Evolutionary conservation across 2,797 vertebrate genomes (phyloP).

Genomic region (Denticeps clupeoides): DNA sequence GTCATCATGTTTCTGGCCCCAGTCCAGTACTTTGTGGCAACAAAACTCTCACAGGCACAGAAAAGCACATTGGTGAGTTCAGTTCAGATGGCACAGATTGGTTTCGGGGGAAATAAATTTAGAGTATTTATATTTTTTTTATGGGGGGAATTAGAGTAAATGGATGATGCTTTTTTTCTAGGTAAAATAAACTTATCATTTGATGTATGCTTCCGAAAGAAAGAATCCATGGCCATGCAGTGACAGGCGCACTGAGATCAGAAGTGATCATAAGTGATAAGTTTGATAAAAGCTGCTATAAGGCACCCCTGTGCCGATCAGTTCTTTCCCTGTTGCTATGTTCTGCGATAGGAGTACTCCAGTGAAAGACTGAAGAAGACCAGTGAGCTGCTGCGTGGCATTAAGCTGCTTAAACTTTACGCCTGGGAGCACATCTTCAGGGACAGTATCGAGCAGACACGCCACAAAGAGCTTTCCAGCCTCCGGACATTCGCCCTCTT

Average conservation of each 20-base stretch:
- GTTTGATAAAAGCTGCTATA: too few relatives aligned
- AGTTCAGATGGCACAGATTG: too few relatives aligned
- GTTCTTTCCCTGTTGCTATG: conserved; percentile 33
- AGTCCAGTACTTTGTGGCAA: conserved; percentile 95
- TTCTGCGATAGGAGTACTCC: conserved; percentile 85
- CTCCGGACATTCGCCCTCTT: conserved; percentile 87
- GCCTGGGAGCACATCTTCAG: conserved; percentile 96
- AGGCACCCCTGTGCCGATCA: too few relatives aligned
- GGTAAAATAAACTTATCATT: too few relatives aligned
- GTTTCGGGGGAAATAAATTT: too few relatives aligned
- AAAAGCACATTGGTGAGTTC: conserved; percentile 83
- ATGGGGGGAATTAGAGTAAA: too few relatives aligned
- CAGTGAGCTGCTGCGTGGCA: conserved; percentile 89
- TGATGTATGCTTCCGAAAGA: too few relatives aligned
- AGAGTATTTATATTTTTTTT: too few relatives aligned
- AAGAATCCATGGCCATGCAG: too few relatives aligned
- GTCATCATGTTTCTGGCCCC: conserved; percentile 90
- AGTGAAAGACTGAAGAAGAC: conserved; percentile 93
- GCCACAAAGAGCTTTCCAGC: conserved; percentile 86
- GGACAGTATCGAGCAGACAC: conserved; percentile 79
- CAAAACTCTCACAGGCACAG: conserved; percentile 90
- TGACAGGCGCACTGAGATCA: too few relatives aligned
- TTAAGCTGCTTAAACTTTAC: conserved; percentile 93
- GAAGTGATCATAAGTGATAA: too few relatives aligned
- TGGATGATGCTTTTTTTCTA: too few relatives aligned